Evolutionary conservation across 2,797 vertebrate species (phyloP), one percentile per base, ranked within the genome.

Genomic region (Lepus oiostolus): DNA sequence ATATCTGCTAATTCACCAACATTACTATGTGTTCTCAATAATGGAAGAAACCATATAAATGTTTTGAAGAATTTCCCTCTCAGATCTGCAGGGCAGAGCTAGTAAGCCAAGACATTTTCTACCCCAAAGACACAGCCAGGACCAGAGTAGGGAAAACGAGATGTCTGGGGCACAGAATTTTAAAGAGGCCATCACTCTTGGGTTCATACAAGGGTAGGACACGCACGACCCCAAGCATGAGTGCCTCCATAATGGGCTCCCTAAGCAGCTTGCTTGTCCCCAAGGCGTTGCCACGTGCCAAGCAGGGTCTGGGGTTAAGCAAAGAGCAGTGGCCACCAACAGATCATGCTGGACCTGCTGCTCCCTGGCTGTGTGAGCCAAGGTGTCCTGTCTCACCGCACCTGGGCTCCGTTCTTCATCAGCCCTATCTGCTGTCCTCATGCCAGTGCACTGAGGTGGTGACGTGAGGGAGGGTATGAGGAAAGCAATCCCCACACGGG

Each of bases 11-110:
- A 72, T 93, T 95, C 77, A 86, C 35, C 63, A 68, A 11, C 1
- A 77, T 38, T 58, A 7, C 26, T 85, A 35, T 35, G 47, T 90
- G 74, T 70, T 90, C 42, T 88, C n/a, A 89, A 84, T 91, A 79
- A 54, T 26, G 8, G 62, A 85, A 94, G 38, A 67, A 88, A 70
- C 67, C 24, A 38, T 28, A 3, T 72, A 70, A 85, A 21, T 58
- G 21, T 32, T 85, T 30, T 60, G 0, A 70, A 86, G 63, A 38
- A 85, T 94, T 68, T 77, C 52, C 30, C 42, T 90, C 67, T 77
- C 32, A 19, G 54, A 32, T 58, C 26, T 80, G 6, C 8, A 63
- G 85, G 32, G 35, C n/a, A 71, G 67, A 85, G 50, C 30, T 30
- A 77, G 19, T 6, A 9, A 58, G 52, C 71, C 26, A 35, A 63